Percentiles rank a stretch among this genome's conserved stretches.
phyloP scores from a whole-genome alignment of 2,797 vertebrate species.

The Sparus aurata region DNA sequence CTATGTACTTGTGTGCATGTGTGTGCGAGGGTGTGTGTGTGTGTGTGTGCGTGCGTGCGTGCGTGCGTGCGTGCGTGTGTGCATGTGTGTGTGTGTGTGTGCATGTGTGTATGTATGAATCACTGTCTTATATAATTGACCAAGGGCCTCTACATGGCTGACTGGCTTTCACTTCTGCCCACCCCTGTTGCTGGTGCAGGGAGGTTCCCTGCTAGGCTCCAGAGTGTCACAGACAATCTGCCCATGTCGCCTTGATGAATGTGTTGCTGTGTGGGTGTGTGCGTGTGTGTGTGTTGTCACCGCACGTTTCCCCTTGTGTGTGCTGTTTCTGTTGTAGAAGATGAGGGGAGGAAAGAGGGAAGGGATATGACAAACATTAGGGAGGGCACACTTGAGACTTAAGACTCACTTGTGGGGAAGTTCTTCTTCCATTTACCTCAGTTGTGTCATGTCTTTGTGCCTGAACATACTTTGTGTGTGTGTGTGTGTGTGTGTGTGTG shows the following conservation, averaged over 20 bases:
- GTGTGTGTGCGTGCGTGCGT: conserved; percentile 35
- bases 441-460: not conserved
- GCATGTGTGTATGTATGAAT: conserved; percentile 52
- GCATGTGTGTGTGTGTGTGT: conserved; percentile 29
- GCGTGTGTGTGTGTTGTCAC: conserved; percentile 44
- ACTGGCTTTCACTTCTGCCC: conserved; percentile 71
- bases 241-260: conserved; percentile 78
- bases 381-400: conserved; percentile 52
- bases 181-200: conserved; percentile 73
- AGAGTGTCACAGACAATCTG: conserved; percentile 81
- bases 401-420: conserved; percentile 42
- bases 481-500: conserved; percentile 11
- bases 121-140: conserved; percentile 81
- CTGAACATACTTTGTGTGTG: conserved; percentile 8
- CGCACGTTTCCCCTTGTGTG: conserved; percentile 58
- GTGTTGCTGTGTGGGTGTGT: conserved; percentile 48
- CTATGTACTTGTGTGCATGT: conserved; percentile 13
- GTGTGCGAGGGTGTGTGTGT: conserved; percentile 30
- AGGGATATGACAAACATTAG: conserved; percentile 62
- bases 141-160: conserved; percentile 72
- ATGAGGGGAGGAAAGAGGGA: conserved; percentile 55
- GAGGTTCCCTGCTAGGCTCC: conserved; percentile 77
- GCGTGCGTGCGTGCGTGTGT: conserved; percentile 24
- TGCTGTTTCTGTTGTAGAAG: conserved; percentile 54
- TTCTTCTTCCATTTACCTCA: conserved; percentile 42